These are phyloP conservation scores for Agrypnia vestita DNA, from an alignment of 1,140 invertebrate genomes.

Conservation along the genomic window DNA sequence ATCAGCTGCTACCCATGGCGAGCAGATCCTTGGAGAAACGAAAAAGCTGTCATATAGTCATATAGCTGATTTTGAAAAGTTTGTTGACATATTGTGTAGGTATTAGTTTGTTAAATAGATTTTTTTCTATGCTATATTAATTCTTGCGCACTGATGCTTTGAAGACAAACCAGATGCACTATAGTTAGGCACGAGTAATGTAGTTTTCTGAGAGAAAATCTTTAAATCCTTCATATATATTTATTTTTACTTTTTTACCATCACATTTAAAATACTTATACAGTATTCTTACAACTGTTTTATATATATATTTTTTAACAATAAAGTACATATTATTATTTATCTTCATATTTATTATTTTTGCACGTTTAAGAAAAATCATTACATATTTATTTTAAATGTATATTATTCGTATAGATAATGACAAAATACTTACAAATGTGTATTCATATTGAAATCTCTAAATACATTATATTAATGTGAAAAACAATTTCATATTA, in stretches of 20 bases:
- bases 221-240: background rate
- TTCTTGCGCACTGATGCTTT: conserved; percentile 61
- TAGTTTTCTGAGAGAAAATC: conserved; percentile 46
- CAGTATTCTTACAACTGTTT: too few species aligned
- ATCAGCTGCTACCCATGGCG: conserved; percentile 87
- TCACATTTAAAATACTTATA: background rate
- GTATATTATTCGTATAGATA: too few species aligned
- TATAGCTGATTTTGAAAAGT: conserved; percentile 94
- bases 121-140: conserved; percentile 50
- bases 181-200: conserved; percentile 35
- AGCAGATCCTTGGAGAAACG: conserved; percentile 82
- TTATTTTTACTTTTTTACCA: background rate
- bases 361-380: too few species aligned
- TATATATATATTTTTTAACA: too few species aligned
- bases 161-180: conserved; percentile 51
- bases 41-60: conserved; percentile 86
- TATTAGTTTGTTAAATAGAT: background rate
- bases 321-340: too few species aligned
- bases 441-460: background rate
- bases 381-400: too few species aligned
- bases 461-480: background rate
- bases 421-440: too few species aligned
- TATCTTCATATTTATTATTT: too few species aligned
- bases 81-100: background rate
- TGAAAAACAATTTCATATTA: conserved; percentile 75